Conservation (phyloP, 2,113 vertebrate genomes). For the Malurus cyaneus region DNA sequence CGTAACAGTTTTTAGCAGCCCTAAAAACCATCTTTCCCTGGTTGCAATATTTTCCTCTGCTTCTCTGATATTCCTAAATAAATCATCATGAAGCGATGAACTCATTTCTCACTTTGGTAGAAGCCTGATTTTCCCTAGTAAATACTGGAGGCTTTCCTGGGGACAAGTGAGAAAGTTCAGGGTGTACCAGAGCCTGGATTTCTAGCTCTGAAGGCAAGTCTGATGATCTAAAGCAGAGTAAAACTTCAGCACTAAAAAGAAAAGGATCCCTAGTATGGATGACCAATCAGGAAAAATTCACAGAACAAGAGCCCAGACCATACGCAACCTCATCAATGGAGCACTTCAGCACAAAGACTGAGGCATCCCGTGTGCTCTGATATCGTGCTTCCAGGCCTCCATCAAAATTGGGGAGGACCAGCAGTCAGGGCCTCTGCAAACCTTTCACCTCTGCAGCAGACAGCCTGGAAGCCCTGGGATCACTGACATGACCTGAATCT, state of each 20-base stretch:
- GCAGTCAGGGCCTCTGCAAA: neutral
- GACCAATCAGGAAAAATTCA: neutral
- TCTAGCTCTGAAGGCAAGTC: neutral
- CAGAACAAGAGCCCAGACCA: no score
- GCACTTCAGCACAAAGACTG: neutral
- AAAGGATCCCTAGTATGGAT: neutral
- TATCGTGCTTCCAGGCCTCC: neutral
- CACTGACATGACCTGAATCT: neutral
- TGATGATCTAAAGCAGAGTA: neutral
- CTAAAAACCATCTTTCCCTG: slow-evolving; percentile 29
- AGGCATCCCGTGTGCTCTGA: neutral
- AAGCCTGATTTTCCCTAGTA: neutral
- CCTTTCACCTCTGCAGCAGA: neutral
- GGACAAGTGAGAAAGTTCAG: neutral
- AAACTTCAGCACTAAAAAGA: neutral
- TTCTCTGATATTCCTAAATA: neutral
- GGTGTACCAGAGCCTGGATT: neutral
- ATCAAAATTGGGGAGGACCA: neutral
- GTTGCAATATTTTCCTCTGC: neutral
- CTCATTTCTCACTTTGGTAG: neutral
- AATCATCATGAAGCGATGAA: neutral
- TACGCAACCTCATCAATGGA: neutral
- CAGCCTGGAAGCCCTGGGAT: neutral
- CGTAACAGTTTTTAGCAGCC: neutral
- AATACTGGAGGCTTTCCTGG: neutral